Base-by-base conservation (phyloP, 2,113 vertebrate genomes). In the Lutjanus erythropterus region DNA sequence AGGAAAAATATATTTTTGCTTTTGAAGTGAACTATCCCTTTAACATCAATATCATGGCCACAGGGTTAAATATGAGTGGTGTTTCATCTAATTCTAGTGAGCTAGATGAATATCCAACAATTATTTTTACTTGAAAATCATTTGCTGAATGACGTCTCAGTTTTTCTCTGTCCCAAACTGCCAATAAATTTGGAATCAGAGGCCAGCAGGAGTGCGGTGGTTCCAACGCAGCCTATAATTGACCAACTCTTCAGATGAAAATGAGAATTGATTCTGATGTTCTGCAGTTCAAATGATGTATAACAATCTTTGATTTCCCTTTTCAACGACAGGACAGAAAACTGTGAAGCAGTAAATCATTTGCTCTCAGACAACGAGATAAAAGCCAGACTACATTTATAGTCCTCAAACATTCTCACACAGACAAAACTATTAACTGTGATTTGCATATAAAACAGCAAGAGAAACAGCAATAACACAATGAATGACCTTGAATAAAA, bases 181-280 rank as follows among this genome's bases (percentile, higher is more conserved):
- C 49, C 49, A 25, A 14, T 52, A 52, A n/a, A 50, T 23, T n/a
- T 9, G 9, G 21, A 10, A 14, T 58, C 29, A 4, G 3, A 33
- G 29, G 29, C 31, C 56, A 35, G 55, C 29, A 33, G 56, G 31
- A 12, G 31, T 16, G 31, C 33, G n/a, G 29, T 9, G 4, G 8
- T 10, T 58, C 16, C 33, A 21, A 33, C 31, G n/a, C 55, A 58
- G 33, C 33, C 58, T 12, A 14, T 35, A 37, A 59, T 23, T 47
- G 29, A 46, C 14, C 8, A 35, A 35, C 14, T 23, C 55, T 33
- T 60, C 5, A 12, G n/a, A 47, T 49, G 15, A 47, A 72, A 60
- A 49, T 35, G 42, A 72, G 55, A 37, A 72, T 60, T 9, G 70
- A 72, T 49, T 46, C 4, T 55, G 29, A 25, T 11, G 69, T 9